Evolutionary conservation across 2,797 vertebrate species (phyloP).

Genomic region (Ctenopoma multispine): DNA sequence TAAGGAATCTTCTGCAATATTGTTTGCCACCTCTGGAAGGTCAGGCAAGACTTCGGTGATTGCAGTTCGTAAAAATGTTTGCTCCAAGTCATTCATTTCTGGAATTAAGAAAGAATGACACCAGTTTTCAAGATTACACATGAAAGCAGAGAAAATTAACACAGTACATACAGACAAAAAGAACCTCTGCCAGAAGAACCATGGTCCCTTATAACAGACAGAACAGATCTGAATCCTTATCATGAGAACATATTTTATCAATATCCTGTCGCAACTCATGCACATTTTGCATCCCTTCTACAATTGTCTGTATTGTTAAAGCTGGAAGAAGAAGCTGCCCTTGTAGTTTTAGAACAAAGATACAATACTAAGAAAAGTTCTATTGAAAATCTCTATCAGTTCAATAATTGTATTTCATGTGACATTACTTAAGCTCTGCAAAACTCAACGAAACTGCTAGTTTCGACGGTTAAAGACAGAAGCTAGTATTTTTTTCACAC

Average conservation of each 20-base stretch:
- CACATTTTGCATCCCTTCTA: constrained; percentile 25
- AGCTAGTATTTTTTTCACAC: too few relatives aligned
- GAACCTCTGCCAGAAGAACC: too few relatives aligned
- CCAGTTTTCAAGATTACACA: too few relatives aligned
- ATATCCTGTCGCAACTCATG: constrained; percentile 28
- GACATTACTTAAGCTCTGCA: background rate
- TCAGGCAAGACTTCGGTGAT: background rate
- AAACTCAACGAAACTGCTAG: too few relatives aligned
- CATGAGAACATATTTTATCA: constrained; percentile 29
- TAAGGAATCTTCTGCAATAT: too few relatives aligned
- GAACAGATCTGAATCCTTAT: too few relatives aligned
- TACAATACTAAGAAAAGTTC: constrained; percentile 22
- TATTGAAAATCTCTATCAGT: too few relatives aligned
- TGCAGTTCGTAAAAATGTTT: background rate
- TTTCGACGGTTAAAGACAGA: too few relatives aligned
- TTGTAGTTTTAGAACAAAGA: constrained; percentile 46
- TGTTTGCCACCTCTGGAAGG: background rate
- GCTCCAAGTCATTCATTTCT: constrained; percentile 7
- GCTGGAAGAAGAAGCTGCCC: constrained; percentile 42
- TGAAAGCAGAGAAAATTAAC: too few relatives aligned
- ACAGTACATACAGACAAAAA: background rate
- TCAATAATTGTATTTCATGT: constrained; percentile 33
- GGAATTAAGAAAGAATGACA: background rate
- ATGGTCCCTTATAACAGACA: too few relatives aligned
- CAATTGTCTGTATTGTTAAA: constrained; percentile 33